Evolutionary conservation across 2,113 vertebrate genomes (phyloP).

Genomic region (Desmodus rotundus): DNA sequence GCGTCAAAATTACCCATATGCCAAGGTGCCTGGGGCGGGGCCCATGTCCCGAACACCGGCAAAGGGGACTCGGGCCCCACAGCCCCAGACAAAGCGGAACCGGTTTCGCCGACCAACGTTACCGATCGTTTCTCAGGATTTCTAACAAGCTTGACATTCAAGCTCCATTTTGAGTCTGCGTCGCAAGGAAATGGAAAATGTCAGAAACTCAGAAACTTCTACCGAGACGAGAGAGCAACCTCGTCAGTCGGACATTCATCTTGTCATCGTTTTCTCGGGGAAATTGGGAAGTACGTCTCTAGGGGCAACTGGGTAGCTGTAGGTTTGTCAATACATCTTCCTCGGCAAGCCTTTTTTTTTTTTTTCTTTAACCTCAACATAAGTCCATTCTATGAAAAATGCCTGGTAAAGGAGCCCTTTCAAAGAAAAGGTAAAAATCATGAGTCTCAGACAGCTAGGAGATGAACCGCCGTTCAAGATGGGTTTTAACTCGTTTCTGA

Average conservation of each 20-base stretch:
- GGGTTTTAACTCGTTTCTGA: too few relatives aligned
- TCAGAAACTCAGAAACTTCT: neutral
- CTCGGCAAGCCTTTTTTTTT: neutral
- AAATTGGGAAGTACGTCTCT: neutral
- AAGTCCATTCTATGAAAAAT: neutral
- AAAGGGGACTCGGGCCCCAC: rapidly evolving
- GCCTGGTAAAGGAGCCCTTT: neutral
- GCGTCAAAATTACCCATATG: too few relatives aligned
- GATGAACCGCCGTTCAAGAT: too few relatives aligned
- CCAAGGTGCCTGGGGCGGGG: neutral
- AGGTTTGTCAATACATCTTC: neutral
- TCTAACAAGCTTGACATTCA: neutral
- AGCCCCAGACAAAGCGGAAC: neutral
- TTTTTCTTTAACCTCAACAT: neutral
- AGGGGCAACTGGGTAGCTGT: neutral
- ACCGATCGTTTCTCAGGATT: neutral
- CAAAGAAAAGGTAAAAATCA: neutral
- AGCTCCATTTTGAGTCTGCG: neutral
- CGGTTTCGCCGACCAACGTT: neutral
- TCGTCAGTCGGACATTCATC: neutral
- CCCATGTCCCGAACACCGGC: neutral
- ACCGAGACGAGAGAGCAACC: rapidly evolving
- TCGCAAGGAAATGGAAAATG: neutral
- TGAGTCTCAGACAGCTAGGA: rapidly evolving
- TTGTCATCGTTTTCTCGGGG: neutral